Conservation (phyloP, 2,113 vertebrate genomes). For the Thunnus thynnus region DNA sequence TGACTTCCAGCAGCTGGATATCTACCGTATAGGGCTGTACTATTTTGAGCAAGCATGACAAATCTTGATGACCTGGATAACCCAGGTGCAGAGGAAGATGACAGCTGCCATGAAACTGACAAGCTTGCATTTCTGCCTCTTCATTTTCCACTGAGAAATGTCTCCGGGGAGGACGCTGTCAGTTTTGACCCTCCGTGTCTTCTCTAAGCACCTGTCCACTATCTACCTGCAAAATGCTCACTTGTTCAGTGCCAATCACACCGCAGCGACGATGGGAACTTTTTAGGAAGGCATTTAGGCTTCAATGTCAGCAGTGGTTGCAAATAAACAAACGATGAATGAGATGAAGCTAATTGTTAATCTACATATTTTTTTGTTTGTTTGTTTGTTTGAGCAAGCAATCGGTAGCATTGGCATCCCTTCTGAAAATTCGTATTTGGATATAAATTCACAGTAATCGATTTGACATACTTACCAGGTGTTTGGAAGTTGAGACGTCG, state of each 20-base stretch:
- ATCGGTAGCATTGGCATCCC: neutral
- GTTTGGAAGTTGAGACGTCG: slow-evolving; percentile 99
- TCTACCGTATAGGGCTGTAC: slow-evolving; percentile 15
- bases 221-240: slow-evolving; percentile 46
- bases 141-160: slow-evolving; percentile 47
- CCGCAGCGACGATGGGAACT: slow-evolving; percentile 1
- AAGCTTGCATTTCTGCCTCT: slow-evolving; percentile 64
- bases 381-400: neutral
- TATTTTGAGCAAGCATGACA: slow-evolving; percentile 54
- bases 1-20: slow-evolving; percentile 34
- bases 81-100: slow-evolving; percentile 62
- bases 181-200: slow-evolving; percentile 56
- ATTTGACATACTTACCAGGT: slow-evolving; percentile 87
- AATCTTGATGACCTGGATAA: slow-evolving; percentile 63
- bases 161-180: slow-evolving; percentile 61
- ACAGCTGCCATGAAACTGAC: slow-evolving; percentile 70
- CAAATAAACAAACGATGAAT: slow-evolving; percentile 15
- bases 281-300: slow-evolving; percentile 2
- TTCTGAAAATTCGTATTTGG: neutral
- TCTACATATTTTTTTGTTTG: neutral
- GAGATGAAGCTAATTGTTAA: neutral
- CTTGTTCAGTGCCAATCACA: slow-evolving; percentile 27
- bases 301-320: slow-evolving; percentile 12
- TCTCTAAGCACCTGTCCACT: slow-evolving; percentile 61
- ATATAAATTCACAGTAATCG: neutral